These are phyloP conservation scores for Pseudobourletiella spinata DNA, from an alignment of 1,140 invertebrate genomes.

Conservation along the genomic window DNA sequence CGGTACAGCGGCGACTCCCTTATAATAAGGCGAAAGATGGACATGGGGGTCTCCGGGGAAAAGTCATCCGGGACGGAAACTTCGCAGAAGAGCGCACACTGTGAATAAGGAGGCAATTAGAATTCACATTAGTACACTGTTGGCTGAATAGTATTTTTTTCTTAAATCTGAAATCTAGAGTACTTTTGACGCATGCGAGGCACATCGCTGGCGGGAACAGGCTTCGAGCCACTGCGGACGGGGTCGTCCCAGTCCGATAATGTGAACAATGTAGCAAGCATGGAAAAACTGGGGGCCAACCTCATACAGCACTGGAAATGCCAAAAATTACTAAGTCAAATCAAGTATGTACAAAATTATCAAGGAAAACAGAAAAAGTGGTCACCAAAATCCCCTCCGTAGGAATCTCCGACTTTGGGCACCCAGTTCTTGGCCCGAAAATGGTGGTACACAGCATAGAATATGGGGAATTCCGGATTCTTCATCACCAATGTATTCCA, in stretches of 20 bases:
- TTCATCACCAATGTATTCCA: conserved; percentile 24
- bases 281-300: conserved; percentile 27
- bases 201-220: conserved; percentile 24
- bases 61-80: conserved; percentile 24
- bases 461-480: conserved; percentile 26
- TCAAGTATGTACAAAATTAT: neutral
- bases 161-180: conserved; percentile 3
- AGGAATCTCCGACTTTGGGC: conserved; percentile 24
- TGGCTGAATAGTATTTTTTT: no score
- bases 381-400: conserved; percentile 28
- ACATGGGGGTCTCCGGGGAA: conserved; percentile 12
- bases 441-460: conserved; percentile 34
- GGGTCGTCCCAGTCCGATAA: conserved; percentile 23
- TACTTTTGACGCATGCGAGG: conserved; percentile 21
- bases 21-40: conserved; percentile 26
- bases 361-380: neutral
- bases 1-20: conserved; percentile 17
- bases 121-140: no score
- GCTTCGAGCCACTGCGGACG: conserved; percentile 26
- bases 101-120: conserved; percentile 1
- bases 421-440: conserved; percentile 35
- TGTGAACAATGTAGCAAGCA: conserved; percentile 26
- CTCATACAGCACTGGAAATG: conserved; percentile 29
- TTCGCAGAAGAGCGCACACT: conserved; percentile 28
- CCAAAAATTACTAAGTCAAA: neutral